A percentile compares a stretch with the other conserved stretches of the same genome.
These are phyloP conservation scores for Xyliphius kryptos DNA, from an alignment of 2,113 vertebrate species.

Conservation along the genomic window DNA sequence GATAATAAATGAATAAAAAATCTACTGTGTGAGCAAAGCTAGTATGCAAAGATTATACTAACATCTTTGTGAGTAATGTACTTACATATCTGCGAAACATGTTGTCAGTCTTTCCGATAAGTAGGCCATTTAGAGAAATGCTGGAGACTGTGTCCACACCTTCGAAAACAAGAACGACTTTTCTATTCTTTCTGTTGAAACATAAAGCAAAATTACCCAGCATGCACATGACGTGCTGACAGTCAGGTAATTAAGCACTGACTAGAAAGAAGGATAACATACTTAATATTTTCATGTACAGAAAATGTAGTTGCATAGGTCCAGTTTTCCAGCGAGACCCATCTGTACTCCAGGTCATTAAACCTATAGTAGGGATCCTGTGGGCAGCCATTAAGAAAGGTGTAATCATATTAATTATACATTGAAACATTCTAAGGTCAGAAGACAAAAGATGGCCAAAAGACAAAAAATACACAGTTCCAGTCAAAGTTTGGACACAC, in stretches of 20 bases:
- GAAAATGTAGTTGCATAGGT: slow-evolving; percentile 77
- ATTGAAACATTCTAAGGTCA: too few species aligned
- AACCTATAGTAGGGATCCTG: slow-evolving; percentile 92
- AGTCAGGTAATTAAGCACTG: too few species aligned
- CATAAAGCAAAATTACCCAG: not conserved
- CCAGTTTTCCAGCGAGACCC: slow-evolving; percentile 90
- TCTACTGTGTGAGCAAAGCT: too few species aligned
- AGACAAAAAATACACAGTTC: too few species aligned
- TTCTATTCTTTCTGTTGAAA: slow-evolving; percentile 52
- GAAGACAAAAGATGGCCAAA: too few species aligned
- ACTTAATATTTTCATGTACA: slow-evolving; percentile 64
- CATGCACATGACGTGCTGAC: not conserved
- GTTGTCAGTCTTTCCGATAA: slow-evolving; percentile 80
- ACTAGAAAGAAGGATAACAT: too few species aligned
- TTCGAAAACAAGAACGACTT: slow-evolving; percentile 75
- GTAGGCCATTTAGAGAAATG: slow-evolving; percentile 72
- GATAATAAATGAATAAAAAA: too few species aligned
- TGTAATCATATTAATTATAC: too few species aligned
- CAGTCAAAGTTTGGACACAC: too few species aligned
- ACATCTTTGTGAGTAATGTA: too few species aligned
- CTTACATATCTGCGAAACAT: slow-evolving; percentile 91
- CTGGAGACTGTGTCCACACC: slow-evolving; percentile 84
- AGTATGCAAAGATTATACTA: too few species aligned
- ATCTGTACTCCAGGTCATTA: slow-evolving; percentile 80
- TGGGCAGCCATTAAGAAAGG: too few species aligned